Conservation (phyloP, 2,797 vertebrate genomes). For the Steatocranus sp. region DNA sequence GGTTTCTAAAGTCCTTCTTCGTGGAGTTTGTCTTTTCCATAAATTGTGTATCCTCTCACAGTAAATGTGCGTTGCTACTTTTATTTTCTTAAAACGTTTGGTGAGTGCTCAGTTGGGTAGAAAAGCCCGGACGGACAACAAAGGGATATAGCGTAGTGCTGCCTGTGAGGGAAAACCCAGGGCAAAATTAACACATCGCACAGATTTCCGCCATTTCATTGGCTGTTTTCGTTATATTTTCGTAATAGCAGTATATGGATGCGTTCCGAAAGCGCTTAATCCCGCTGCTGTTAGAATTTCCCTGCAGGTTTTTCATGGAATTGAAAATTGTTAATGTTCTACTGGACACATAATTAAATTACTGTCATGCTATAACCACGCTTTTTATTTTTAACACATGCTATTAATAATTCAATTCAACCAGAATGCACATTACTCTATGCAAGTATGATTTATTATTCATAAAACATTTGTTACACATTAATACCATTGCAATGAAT, state of each 20-base stretch:
- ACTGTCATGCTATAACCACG: not conserved
- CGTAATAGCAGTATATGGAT: not conserved
- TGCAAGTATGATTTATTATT: not conserved
- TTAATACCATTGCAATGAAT: not conserved
- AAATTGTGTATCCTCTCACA: not conserved
- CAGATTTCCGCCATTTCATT: constrained; percentile 30
- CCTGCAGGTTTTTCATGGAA: not conserved
- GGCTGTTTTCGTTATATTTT: not conserved
- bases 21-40: not conserved
- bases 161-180: constrained; percentile 9
- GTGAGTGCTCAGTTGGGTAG: not conserved
- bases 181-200: rapidly evolving
- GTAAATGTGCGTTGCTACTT: not conserved
- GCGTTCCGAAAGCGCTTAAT: not conserved
- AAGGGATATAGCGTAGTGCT: not conserved
- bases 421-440: not conserved
- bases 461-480: not conserved
- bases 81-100: not conserved
- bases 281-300: not conserved
- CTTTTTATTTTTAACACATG: not conserved
- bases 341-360: not conserved
- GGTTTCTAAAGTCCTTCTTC: not conserved
- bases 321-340: not conserved
- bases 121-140: not conserved
- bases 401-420: not conserved